A percentile compares a stretch with the other conserved stretches of the same genome.
Evolutionary conservation across 2,797 vertebrate genomes (phyloP).

Genomic region (Cynodonichthys magdalenae): DNA sequence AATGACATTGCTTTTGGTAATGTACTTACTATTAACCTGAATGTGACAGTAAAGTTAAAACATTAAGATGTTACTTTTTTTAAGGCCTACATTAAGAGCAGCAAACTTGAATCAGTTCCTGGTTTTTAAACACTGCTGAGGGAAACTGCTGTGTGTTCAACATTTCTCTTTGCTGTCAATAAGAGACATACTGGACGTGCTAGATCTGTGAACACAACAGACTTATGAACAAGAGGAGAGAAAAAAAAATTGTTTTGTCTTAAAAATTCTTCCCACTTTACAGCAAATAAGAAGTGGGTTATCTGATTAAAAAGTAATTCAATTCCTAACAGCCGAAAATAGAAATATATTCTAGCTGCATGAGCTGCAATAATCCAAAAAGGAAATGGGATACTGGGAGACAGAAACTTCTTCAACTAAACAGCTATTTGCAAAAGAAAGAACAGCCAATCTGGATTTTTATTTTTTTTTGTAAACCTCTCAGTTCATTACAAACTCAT

Average conservation of each 20-base stretch:
- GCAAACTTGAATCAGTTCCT: conserved; percentile 37
- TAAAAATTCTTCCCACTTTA: conserved; percentile 45
- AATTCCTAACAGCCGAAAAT: conserved; percentile 22
- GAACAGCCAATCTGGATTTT: conserved; percentile 40
- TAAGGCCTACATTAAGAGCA: conserved; percentile 38
- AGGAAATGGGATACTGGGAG: conserved; percentile 15
- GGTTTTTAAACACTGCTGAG: conserved; percentile 46
- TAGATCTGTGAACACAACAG: conserved; percentile 55
- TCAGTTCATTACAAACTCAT: conserved; percentile 39
- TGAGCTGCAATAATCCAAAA: conserved; percentile 9
- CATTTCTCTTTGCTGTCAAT: conserved; percentile 64
- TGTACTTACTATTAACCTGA: conserved; percentile 4
- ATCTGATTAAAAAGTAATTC: conserved; percentile 54
- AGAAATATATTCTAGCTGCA: conserved; percentile 23
- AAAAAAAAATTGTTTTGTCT: conserved; percentile 47
- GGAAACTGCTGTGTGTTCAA: conserved; percentile 42
- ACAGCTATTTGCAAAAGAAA: conserved; percentile 30
- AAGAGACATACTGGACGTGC: conserved; percentile 60
- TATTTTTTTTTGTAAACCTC: conserved; percentile 36
- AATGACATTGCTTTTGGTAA: conserved; percentile 3
- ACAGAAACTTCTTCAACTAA: conserved; percentile 10
- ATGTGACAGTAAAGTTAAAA: conserved; percentile 1
- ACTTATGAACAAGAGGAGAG: conserved; percentile 31
- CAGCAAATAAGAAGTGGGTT: conserved; percentile 58
- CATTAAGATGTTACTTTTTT: conserved; percentile 22